A percentile compares a stretch with the other conserved stretches of the same genome.
Conservation (phyloP, 2,797 vertebrate genomes). For the Cynodonichthys magdalenae region DNA sequence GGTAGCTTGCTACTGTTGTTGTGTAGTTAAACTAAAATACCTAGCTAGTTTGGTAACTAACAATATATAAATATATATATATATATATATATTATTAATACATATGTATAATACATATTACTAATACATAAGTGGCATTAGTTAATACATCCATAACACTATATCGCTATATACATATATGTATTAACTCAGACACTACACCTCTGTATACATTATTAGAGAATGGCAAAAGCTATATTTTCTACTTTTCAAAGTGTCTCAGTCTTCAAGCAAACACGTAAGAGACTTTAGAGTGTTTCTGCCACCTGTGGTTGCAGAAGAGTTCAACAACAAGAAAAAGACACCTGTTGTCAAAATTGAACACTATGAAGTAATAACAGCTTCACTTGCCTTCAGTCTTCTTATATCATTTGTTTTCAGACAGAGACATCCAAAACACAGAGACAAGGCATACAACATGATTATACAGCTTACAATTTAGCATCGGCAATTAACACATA, state of each 20-base stretch:
- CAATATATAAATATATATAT: too few relatives aligned
- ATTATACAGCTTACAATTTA: constrained; percentile 60
- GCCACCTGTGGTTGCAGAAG: constrained; percentile 31
- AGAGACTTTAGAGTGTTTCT: not conserved
- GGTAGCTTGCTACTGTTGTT: too few relatives aligned
- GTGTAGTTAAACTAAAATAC: too few relatives aligned
- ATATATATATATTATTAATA: too few relatives aligned
- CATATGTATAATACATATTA: too few relatives aligned
- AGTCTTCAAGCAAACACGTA: not conserved
- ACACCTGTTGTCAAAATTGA: constrained; percentile 43
- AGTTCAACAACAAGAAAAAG: not conserved
- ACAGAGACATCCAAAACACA: constrained; percentile 22
- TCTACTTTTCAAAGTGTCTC: not conserved
- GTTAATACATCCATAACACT: too few relatives aligned
- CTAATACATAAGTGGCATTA: too few relatives aligned
- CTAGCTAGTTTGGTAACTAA: too few relatives aligned
- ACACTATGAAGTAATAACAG: constrained; percentile 48
- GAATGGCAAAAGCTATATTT: not conserved
- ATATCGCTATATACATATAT: too few relatives aligned
- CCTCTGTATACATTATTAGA: not conserved
- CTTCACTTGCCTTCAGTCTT: constrained; percentile 8
- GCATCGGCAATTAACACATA: constrained; percentile 52
- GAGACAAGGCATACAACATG: constrained; percentile 11
- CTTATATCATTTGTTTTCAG: constrained; percentile 25
- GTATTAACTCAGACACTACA: too few relatives aligned